Conservation (phyloP, 2,113 vertebrate genomes). For the Axis porcinus region DNA sequence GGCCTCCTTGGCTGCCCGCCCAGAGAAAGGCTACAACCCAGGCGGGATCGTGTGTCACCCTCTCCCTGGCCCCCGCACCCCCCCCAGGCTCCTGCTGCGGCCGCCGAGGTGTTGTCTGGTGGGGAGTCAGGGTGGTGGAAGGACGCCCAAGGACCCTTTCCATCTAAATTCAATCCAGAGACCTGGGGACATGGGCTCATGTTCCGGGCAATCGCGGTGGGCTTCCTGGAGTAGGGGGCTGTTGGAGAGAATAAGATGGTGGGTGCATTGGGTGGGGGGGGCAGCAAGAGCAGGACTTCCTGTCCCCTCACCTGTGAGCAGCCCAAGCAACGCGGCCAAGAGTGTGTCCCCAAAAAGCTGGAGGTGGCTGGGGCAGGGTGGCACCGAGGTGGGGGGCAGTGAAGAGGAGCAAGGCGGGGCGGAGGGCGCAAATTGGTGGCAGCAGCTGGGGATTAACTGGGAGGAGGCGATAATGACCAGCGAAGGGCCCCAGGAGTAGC, state of each 20-base stretch:
- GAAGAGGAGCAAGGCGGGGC: background rate
- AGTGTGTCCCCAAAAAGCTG: background rate
- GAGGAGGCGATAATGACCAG: conserved; percentile 23
- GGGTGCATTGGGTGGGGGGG: fast-evolving
- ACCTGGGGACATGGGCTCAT: fast-evolving
- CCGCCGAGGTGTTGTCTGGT: background rate
- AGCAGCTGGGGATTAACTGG: conserved; percentile 62
- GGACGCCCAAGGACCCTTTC: background rate
- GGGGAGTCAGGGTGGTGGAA: background rate
- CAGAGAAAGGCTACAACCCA: conserved; percentile 19
- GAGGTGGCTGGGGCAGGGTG: background rate
- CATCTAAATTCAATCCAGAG: background rate
- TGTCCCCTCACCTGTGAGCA: background rate
- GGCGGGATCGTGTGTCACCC: background rate
- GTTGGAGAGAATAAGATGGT: fast-evolving
- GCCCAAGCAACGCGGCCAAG: background rate
- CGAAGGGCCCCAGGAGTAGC: background rate
- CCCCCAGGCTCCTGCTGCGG: background rate
- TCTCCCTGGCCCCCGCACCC: background rate
- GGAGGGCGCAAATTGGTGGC: conserved; percentile 34
- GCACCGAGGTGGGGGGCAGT: background rate
- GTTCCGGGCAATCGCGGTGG: background rate
- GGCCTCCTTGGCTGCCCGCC: conserved; percentile 50
- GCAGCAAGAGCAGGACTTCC: background rate
- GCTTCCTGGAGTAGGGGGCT: background rate